These are phyloP conservation scores for Yasuhikotakia modesta DNA, from an alignment of 2,797 vertebrate genomes.

Conservation along the genomic window DNA sequence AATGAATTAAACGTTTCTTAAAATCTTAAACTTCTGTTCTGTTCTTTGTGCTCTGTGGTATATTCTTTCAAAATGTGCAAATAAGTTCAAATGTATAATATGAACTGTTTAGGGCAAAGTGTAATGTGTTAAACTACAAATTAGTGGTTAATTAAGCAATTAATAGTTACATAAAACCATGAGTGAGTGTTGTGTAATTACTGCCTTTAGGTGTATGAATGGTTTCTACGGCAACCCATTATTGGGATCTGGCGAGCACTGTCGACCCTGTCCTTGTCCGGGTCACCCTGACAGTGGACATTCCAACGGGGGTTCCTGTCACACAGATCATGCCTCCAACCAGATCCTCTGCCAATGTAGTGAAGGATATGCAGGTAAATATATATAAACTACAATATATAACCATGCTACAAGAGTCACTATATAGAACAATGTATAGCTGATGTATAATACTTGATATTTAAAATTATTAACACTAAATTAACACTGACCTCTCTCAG, in stretches of 20 bases:
- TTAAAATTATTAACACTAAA: neutral
- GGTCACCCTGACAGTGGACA: slow-evolving; percentile 78
- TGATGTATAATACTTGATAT: neutral
- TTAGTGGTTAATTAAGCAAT: no score
- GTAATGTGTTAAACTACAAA: no score
- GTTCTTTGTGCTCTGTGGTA: no score
- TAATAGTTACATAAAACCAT: neutral
- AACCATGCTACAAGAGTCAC: neutral
- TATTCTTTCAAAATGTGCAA: no score
- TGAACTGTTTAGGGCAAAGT: no score
- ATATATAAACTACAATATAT: slow-evolving; percentile 6
- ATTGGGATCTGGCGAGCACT: slow-evolving; percentile 85
- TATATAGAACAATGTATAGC: neutral
- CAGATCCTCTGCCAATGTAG: slow-evolving; percentile 83
- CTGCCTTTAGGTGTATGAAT: slow-evolving; percentile 74
- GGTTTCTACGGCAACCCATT: slow-evolving; percentile 86
- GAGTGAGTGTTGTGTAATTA: neutral
- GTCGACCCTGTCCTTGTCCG: slow-evolving; percentile 85
- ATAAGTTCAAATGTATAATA: no score
- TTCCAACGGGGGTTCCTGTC: slow-evolving; percentile 81
- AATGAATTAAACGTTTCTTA: no score
- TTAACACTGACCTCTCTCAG: slow-evolving; percentile 62
- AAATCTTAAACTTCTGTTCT: no score
- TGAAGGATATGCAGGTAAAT: slow-evolving; percentile 81
- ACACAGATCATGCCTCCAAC: slow-evolving; percentile 70